Evolutionary conservation across 2,888 invertebrate genomes (phyloP), one percentile per base, ranked within the genome.

Genomic region (Eulithis prunata): DNA sequence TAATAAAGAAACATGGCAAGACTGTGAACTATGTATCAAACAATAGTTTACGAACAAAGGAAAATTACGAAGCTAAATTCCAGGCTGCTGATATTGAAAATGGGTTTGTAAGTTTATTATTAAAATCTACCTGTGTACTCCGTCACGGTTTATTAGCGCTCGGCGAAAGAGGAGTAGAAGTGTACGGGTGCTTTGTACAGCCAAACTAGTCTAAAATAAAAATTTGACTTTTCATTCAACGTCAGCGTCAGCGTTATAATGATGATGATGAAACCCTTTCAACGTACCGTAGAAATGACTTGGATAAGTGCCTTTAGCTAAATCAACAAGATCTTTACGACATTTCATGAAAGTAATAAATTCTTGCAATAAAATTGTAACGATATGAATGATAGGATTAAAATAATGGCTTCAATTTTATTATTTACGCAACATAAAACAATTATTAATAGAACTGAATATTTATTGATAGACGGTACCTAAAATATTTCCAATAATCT

Each of bases 11-110:
- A 54, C 76, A 87, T 10, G 94, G 94, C 0, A 95, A 95, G 73
- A 86, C 86, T 4, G 83, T 94, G 0, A 78, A 90, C 66, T 91
- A 88, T n/a, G 92, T 94, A 6, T 93, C 94, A 2, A 94, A 94
- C 69, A 94, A 94, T 71, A 92, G 91, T 71, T 71, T 90, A n/a
- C 76, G 89, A 28, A 77, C 80, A 0, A 83, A 74, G 72, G 84
- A 91, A 4, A 75, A 82, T n/a, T 92, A 91, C 64, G 82, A 85
- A 43, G 64, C 60, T 0, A 73, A 78, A 36, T 93, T 92, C 62
- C 67, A 76, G 52, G 78, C 77, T 4, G 82, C 85, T n/a, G 84
- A 80, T 6, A 86, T 92, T 45, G 76, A 86, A 14, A 78, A 89
- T 69, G 92, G 92, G 52, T 84, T 73, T 66, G 92, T 93, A 75